Evolutionary conservation across 2,888 invertebrate species (phyloP).

Genomic region (Spisula subtruncata): DNA sequence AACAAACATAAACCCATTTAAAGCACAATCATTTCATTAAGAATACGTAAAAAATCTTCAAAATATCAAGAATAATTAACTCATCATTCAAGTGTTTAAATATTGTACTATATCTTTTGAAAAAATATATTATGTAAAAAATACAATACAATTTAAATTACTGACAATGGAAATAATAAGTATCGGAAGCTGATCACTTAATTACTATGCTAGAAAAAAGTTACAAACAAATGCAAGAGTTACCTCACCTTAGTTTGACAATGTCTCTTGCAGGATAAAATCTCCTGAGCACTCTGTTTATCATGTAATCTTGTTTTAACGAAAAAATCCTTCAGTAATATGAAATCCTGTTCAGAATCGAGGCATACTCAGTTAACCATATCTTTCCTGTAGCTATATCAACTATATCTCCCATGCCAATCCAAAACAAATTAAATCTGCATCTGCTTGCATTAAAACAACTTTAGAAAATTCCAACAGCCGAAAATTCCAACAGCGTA

Average conservation of each 20-base stretch:
- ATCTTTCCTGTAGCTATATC: conserved; percentile 20
- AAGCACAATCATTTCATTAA: too few species aligned
- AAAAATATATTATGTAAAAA: too few species aligned
- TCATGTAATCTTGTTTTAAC: not conserved
- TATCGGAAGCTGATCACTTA: too few species aligned
- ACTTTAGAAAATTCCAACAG: not conserved
- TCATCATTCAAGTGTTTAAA: too few species aligned
- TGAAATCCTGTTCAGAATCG: not conserved
- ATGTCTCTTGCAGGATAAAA: not conserved
- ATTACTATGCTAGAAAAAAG: too few species aligned
- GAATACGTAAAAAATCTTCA: too few species aligned
- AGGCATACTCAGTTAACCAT: not conserved
- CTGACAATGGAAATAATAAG: too few species aligned
- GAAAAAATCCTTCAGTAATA: conserved; percentile 15
- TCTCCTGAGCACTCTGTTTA: not conserved
- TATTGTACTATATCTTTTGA: too few species aligned
- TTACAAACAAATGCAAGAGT: too few species aligned
- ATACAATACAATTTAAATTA: too few species aligned
- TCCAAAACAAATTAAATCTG: conserved; percentile 52
- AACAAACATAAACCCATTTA: too few species aligned
- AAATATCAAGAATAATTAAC: too few species aligned
- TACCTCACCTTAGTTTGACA: conserved; percentile 7
- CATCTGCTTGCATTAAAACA: conserved; percentile 38
- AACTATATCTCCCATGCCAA: conserved; percentile 35
- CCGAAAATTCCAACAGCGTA: not conserved